Evolutionary conservation across 30 jellyfish, hydroid and myxozoan genomes (phyloP).

Genomic region (Turritopsis dohrnii): DNA sequence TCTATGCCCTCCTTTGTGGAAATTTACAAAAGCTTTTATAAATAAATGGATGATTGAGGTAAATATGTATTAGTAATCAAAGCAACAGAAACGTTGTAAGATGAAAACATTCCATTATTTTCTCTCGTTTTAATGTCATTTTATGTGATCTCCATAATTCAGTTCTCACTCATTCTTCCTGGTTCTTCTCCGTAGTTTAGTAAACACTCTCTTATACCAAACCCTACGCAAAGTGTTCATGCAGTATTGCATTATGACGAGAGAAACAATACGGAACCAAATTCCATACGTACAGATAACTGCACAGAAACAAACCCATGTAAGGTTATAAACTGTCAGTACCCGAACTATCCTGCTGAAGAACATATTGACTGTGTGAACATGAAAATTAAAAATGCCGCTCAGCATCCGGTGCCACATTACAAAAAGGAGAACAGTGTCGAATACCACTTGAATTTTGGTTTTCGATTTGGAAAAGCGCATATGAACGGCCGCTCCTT

Average conservation of each 20-base stretch:
- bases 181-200: background rate
- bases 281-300: background rate
- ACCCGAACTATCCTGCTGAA: conserved; percentile 55
- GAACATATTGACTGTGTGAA: conserved; percentile 40
- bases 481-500: conserved; percentile 73
- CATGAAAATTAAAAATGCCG: background rate
- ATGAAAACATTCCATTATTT: too few relatives aligned
- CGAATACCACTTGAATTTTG: conserved; percentile 65
- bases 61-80: too few relatives aligned
- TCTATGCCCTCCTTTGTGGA: background rate
- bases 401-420: conserved; percentile 16
- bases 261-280: background rate
- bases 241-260: background rate
- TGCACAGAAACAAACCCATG: conserved; percentile 44
- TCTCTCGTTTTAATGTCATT: too few relatives aligned
- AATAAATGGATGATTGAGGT: too few relatives aligned
- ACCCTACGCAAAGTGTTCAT: background rate
- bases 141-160: too few relatives aligned
- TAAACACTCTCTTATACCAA: background rate
- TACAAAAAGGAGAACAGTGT: conserved; percentile 30
- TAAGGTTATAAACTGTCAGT: conserved; percentile 74
- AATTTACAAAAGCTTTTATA: too few relatives aligned
- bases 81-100: too few relatives aligned
- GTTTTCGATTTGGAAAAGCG: conserved; percentile 60
- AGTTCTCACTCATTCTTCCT: too few relatives aligned